A percentile compares a stretch with the other conserved stretches of the same genome.
phyloP scores from a whole-genome alignment of 1,140 invertebrate species.

The Drosophila pseudoananassae region DNA sequence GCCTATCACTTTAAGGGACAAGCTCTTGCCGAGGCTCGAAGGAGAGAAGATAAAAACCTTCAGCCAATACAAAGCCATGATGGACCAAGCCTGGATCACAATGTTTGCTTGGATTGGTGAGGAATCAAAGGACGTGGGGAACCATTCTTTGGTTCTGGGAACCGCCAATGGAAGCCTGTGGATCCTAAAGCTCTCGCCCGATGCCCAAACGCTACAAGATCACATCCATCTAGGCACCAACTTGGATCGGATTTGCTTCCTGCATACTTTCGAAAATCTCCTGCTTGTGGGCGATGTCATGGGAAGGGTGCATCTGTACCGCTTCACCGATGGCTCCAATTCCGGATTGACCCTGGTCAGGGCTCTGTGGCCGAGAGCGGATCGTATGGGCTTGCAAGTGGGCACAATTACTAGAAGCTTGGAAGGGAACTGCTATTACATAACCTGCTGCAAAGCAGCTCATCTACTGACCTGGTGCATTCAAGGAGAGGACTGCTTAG shows the following conservation, averaged over 20 bases:
- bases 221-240: slow-evolving; percentile 31
- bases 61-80: slow-evolving; percentile 27
- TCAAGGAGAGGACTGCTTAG: slow-evolving; percentile 15
- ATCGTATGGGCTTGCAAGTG: slow-evolving; percentile 60
- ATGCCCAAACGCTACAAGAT: slow-evolving; percentile 13
- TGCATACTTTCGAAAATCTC: slow-evolving; percentile 44
- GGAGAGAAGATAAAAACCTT: slow-evolving; percentile 33
- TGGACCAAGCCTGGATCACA: slow-evolving; percentile 68
- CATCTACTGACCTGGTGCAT: slow-evolving; percentile 61
- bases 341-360: slow-evolving; percentile 26
- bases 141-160: slow-evolving; percentile 43
- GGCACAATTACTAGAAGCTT: slow-evolving; percentile 35
- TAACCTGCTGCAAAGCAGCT: slow-evolving; percentile 59
- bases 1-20: slow-evolving; percentile 31
- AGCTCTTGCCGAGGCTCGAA: slow-evolving; percentile 28
- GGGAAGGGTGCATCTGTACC: slow-evolving; percentile 48
- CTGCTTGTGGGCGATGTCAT: slow-evolving; percentile 51
- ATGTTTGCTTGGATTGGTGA: slow-evolving; percentile 53
- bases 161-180: slow-evolving; percentile 63
- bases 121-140: background rate
- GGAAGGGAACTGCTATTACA: slow-evolving; percentile 37
- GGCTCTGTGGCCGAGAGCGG: slow-evolving; percentile 52
- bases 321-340: background rate
- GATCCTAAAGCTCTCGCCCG: slow-evolving; percentile 26
- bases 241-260: slow-evolving; percentile 52